A percentile compares a stretch with the other conserved stretches of the same genome.
Conservation (phyloP, 2,797 vertebrate species). For the Petrocephalus schoutedeni region DNA sequence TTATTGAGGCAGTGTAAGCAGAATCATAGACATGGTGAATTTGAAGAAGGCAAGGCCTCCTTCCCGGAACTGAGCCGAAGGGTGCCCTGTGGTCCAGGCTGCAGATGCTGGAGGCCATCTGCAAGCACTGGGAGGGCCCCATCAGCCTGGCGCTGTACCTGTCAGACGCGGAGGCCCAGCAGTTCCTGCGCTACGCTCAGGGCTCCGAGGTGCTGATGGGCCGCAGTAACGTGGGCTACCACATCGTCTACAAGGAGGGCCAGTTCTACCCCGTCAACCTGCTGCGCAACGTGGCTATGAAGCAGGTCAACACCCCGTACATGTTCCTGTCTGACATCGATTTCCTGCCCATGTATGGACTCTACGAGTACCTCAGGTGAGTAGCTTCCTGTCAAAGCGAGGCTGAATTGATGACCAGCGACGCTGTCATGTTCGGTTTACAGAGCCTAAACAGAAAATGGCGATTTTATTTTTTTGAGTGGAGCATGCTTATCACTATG, state of each 20-base stretch:
- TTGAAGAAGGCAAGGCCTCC: not conserved
- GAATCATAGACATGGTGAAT: not conserved
- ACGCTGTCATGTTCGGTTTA: not conserved
- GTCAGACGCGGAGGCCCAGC: constrained; percentile 94
- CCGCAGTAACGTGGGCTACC: constrained; percentile 89
- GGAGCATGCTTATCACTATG: not conserved
- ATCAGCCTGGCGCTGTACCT: constrained; percentile 95
- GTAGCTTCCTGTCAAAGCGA: constrained; percentile 1
- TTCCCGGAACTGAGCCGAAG: not conserved
- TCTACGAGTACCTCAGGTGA: constrained; percentile 97
- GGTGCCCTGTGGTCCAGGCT: constrained; percentile 63
- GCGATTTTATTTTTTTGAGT: not conserved
- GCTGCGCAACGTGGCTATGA: constrained; percentile 92
- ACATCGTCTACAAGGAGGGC: constrained; percentile 97
- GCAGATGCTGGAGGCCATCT: constrained; percentile 98
- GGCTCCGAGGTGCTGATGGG: constrained; percentile 93
- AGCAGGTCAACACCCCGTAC: constrained; percentile 90
- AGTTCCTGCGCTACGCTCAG: constrained; percentile 95
- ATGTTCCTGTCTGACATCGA: constrained; percentile 97
- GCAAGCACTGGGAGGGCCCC: constrained; percentile 98
- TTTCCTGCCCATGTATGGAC: constrained; percentile 98
- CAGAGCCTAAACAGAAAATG: not conserved
- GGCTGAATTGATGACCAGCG: not conserved
- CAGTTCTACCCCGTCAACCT: constrained; percentile 98
- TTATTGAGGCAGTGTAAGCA: not conserved